Percentiles rank a stretch among this genome's conserved stretches.
Evolutionary conservation across 1,140 invertebrate species (phyloP).

Genomic region (Armadillidium nasatum): DNA sequence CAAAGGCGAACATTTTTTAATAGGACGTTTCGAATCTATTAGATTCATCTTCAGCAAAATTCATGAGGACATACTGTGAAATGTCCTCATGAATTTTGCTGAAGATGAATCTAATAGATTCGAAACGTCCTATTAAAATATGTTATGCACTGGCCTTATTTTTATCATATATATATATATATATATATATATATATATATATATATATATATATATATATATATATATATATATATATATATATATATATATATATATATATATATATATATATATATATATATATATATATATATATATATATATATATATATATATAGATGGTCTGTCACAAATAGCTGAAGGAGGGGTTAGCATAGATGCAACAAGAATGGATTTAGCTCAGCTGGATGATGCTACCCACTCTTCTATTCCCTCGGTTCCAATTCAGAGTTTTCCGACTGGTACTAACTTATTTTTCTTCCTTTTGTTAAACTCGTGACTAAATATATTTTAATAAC

Average conservation of each 20-base stretch:
- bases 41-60: no score
- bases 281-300: no score
- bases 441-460: not conserved
- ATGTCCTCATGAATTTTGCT: no score
- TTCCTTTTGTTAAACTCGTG: not conserved
- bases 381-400: not conserved
- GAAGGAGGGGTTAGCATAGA: not conserved
- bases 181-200: slow-evolving; percentile 14
- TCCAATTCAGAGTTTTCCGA: not conserved
- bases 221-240: not conserved
- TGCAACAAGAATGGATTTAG: not conserved
- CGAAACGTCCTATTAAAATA: no score
- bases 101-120: no score
- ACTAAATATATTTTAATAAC: not conserved
- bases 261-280: no score
- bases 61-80: no score
- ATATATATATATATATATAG: not conserved
- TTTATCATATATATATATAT: slow-evolving; percentile 9
- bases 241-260: not conserved
- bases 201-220: slow-evolving; percentile 11
- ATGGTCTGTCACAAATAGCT: slow-evolving; percentile 1
- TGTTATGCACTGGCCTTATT: no score
- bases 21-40: no score
- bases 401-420: not conserved
- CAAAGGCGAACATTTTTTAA: no score